A percentile compares a stretch with the other conserved stretches of the same genome.
phyloP scores from a whole-genome alignment of 2,888 invertebrate genomes.

The Drosophila yooni region DNA sequence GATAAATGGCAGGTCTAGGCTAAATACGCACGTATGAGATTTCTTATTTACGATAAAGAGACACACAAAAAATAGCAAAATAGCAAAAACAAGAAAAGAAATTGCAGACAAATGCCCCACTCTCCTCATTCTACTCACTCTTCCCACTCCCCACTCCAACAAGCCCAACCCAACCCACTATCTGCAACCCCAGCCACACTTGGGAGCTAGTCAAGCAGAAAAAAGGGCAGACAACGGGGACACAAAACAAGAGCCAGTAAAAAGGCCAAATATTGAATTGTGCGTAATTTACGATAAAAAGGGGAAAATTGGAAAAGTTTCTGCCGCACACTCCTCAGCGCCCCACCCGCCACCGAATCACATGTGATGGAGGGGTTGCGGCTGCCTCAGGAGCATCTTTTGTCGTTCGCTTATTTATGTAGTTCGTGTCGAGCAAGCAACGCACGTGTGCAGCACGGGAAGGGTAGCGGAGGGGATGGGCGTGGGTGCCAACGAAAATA shows the following conservation, averaged over 20 bases:
- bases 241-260: constrained; percentile 69
- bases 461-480: not conserved
- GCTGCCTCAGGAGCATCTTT: constrained; percentile 40
- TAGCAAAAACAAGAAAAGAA: constrained; percentile 62
- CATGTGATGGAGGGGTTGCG: constrained; percentile 6
- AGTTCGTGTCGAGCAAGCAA: constrained; percentile 67
- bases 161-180: not conserved
- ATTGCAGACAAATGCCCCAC: constrained; percentile 50
- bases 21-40: constrained; percentile 78
- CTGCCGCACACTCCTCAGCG: constrained; percentile 11
- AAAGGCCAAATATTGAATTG: constrained; percentile 81
- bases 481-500: constrained; percentile 60
- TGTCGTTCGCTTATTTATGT: constrained; percentile 74
- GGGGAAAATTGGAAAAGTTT: constrained; percentile 83
- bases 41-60: constrained; percentile 82
- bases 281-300: constrained; percentile 82
- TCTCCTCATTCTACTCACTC: not conserved
- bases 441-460: constrained; percentile 57
- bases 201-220: constrained; percentile 70
- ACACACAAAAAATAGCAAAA: constrained; percentile 77
- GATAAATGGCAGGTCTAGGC: constrained; percentile 39
- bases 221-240: constrained; percentile 74
- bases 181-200: constrained; percentile 24
- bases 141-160: not conserved
- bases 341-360: constrained; percentile 13